Conservation (phyloP, 2,888 invertebrate species). For the Lasioglossum zephyrum region DNA sequence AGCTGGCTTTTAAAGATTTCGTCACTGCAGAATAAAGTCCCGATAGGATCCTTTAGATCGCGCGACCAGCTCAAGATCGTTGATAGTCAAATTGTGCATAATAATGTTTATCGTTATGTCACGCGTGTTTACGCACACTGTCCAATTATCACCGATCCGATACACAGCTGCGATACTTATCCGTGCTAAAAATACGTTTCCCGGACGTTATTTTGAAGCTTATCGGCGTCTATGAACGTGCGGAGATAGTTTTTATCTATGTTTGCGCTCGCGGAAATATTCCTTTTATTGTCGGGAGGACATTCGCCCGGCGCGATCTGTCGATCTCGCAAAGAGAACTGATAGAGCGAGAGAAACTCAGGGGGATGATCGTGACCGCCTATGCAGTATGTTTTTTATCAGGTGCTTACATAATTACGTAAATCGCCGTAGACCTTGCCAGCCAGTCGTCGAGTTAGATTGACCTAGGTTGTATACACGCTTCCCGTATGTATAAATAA, state of each 20-base stretch:
- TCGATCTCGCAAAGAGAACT: neutral
- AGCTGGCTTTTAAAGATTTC: neutral
- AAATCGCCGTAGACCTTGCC: slow-evolving; percentile 64
- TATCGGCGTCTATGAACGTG: slow-evolving; percentile 46
- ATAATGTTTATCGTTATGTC: slow-evolving; percentile 60
- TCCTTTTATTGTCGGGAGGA: slow-evolving; percentile 25
- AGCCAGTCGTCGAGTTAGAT: slow-evolving; percentile 61
- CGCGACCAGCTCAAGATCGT: neutral
- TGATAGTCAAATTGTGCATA: slow-evolving; percentile 10
- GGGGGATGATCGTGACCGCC: neutral
- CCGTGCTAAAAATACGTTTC: slow-evolving; percentile 32
- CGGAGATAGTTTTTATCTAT: slow-evolving; percentile 40
- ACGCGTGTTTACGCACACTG: slow-evolving; percentile 36
- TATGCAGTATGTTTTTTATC: slow-evolving; percentile 43
- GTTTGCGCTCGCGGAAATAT: slow-evolving; percentile 16
- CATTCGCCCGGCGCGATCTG: neutral
- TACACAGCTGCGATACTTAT: slow-evolving; percentile 36
- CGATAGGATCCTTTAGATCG: neutral
- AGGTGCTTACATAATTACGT: slow-evolving; percentile 64
- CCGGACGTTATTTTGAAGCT: slow-evolving; percentile 22
- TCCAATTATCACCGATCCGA: slow-evolving; percentile 29
- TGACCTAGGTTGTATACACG: slow-evolving; percentile 67
- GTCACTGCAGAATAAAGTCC: neutral
- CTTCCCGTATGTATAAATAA: slow-evolving; percentile 58
- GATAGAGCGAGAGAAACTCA: neutral